These are phyloP conservation scores for Psittacara wagleri DNA, from an alignment of 2,113 vertebrate species.

Conservation along the genomic window DNA sequence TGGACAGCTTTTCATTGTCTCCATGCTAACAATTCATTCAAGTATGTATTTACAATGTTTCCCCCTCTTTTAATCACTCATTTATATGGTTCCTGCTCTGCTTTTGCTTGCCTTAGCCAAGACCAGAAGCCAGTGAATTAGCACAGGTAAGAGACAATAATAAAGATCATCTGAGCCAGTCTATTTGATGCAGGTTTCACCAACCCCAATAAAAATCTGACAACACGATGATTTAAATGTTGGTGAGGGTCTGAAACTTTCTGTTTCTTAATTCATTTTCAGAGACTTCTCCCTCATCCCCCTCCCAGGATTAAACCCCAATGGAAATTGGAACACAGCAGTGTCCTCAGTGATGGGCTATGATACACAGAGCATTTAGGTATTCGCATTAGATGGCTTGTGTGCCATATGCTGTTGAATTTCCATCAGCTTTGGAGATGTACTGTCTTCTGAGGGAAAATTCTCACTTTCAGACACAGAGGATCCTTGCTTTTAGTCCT, in stretches of 20 bases:
- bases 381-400: neutral
- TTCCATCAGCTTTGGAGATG: neutral
- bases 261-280: neutral
- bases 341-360: neutral
- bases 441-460: neutral
- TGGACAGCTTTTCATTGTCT: neutral
- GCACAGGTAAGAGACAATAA: neutral
- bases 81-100: neutral
- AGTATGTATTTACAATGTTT: fast-evolving
- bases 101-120: neutral
- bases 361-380: neutral
- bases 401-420: neutral
- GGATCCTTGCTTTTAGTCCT: neutral
- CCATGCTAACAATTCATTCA: neutral
- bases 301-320: neutral
- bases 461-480: neutral
- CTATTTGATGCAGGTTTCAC: neutral
- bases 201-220: neutral
- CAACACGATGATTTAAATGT: neutral
- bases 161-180: neutral
- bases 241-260: neutral
- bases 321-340: neutral
- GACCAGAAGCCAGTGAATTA: neutral
- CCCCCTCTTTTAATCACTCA: neutral
- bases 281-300: neutral